Base-by-base conservation (phyloP, 2,888 invertebrate species). In the Parascotia fuliginaria region DNA sequence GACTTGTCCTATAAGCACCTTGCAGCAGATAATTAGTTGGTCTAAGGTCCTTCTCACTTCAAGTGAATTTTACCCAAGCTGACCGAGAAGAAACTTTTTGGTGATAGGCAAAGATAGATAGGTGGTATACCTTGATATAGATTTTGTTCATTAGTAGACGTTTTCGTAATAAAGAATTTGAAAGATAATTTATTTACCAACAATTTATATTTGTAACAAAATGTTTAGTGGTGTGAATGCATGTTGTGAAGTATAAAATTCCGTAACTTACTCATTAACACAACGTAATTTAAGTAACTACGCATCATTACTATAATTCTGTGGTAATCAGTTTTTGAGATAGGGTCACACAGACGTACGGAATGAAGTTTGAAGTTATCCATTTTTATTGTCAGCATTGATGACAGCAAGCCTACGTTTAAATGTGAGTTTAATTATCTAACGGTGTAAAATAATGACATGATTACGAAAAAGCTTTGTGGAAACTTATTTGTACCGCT, bases 261-360 rank as follows among this genome's bases (percentile, higher is more conserved):
- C 12, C 5, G 13, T 14, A 15, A 28, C n/a, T 41, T 16, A 15
- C 19, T 37, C 29, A 44, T 44, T 37, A 44, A 16, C 36, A 29
- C 37, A 44, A 44, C 31, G 14, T 39, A 39, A 45, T 39, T n/a
- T 39, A 16, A 32, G 32, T 38, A 42, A 34, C 11, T 29, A 24
- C 24, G 24, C 29, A 38, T 45, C 24, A 45, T 39, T 45, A 33
- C 24, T 32, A 39, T 39, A 24, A 45, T 45, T 39, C 13, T 32
- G 24, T 15, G 32, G 19, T 45, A 39, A 32, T 39, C 32, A 45
- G 27, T 34, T 19, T 24, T 16, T 28, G n/a, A 22, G 4, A 24
- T 27, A 13, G 9, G 14, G 11, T 12, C 31, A 31, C 13, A 31
- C 33, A 42, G 14, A 7, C 13, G 32, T 11, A 19, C 32, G 6